These are phyloP conservation scores for Rhadina sibilatrix DNA, from an alignment of 2,113 vertebrate species.

Conservation along the genomic window DNA sequence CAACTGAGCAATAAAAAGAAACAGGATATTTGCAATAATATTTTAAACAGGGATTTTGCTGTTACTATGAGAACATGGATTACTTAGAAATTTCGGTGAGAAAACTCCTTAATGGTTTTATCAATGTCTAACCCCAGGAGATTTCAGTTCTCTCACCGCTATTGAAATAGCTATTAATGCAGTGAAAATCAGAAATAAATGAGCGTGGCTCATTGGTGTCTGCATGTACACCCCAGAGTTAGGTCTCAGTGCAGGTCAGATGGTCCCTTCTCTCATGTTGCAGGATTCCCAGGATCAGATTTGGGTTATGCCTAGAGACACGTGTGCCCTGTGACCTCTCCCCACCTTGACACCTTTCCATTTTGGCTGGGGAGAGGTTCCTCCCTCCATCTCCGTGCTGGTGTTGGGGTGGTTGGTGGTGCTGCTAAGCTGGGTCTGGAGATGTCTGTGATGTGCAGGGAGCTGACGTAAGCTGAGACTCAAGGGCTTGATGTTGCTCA, in stretches of 20 bases:
- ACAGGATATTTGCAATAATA: constrained; percentile 67
- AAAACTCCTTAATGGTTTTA: constrained; percentile 60
- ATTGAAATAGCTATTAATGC: neutral
- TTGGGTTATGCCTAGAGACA: neutral
- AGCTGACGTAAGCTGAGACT: neutral
- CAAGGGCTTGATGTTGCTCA: neutral
- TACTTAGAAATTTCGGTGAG: constrained; percentile 58
- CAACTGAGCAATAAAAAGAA: constrained; percentile 66
- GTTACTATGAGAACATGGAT: constrained; percentile 67
- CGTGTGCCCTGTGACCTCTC: neutral
- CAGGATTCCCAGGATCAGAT: neutral
- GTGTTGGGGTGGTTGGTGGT: neutral
- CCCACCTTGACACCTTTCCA: neutral
- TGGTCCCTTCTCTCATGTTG: neutral
- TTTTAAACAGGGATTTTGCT: constrained; percentile 61
- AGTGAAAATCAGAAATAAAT: constrained; percentile 10
- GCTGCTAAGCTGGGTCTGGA: neutral
- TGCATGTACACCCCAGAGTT: neutral
- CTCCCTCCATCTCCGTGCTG: neutral
- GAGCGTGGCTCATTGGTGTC: neutral
- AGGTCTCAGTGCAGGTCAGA: neutral
- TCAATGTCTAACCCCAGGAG: constrained; percentile 5
- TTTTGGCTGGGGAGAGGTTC: neutral
- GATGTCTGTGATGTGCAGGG: neutral
- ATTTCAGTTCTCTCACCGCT: neutral